Base-by-base conservation (phyloP, 2,888 invertebrate species). In the Eremobia ochroleuca region DNA sequence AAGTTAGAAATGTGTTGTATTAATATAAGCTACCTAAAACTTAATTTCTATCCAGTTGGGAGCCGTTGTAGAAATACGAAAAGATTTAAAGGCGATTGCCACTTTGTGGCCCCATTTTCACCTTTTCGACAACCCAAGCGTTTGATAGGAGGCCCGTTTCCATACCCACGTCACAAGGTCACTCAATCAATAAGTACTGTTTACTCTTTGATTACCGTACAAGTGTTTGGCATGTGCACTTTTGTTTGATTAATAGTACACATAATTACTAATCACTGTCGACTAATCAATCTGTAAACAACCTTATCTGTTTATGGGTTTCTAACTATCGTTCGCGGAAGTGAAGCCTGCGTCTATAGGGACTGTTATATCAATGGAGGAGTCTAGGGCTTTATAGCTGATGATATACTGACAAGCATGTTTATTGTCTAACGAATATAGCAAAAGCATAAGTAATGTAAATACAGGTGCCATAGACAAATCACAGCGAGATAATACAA, bases 261-360 rank as follows among this genome's bases (percentile, higher is more conserved):
- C 73, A 66, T 79, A 73, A 79, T 80, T 81, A 76, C 81, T 76
- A 81, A 81, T 79, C 81, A 81, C 34, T 59, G 66, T 59, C 76
- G 31, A 66, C 52, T 70, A 70, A 80, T 81, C 82, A 70, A 55
- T 5, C 0, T 76, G 76, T 81, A 81, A 80, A 76, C 76, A 81
- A 4, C 5, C 3, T 67, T 82, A 83, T 83, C 75, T 52, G 46
- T 74, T 66, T 52, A 73, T 67, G n/a, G 65, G 28, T 31, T 37
- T 66, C 52, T 69, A 55, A 77, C 78, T 81, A 82, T 82, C 65
- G n/a, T 73, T 65, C 73, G 34, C 55, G 70, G 77, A 82, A 77
- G 64, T 46, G 2, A 58, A 68, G 58, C 18, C 40, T 59, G 25
- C 28, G 25, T n/a, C 6, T 52, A 52, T 61, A 28, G 40, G n/a